Evolutionary conservation across 2,113 vertebrate genomes (phyloP), one percentile per base, ranked within the genome.

Genomic region (Cisticola juncidis): DNA sequence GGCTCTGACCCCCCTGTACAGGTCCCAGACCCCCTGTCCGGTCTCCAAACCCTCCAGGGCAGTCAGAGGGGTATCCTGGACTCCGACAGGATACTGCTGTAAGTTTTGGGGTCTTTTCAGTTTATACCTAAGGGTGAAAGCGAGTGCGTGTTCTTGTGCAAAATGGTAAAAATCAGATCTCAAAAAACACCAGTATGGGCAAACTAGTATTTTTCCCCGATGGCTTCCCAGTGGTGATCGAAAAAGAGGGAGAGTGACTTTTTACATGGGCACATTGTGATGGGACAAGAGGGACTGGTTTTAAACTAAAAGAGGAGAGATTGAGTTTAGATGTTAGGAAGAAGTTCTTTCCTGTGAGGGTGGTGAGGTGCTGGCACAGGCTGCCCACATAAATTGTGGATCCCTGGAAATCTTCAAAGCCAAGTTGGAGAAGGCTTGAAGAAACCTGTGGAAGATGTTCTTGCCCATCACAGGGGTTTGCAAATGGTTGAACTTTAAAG

Each of bases 71-170:
- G n/a, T n/a, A n/a, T n/a, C n/a, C n/a, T n/a, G n/a, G n/a, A n/a
- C n/a, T n/a, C n/a, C n/a, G n/a, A n/a, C n/a, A n/a, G n/a, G n/a
- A n/a, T n/a, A 45, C 3, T 9, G 35, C 72, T 73, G 3, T 31
- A 33, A 3, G 0, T 3, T 65, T 45, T n/a, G 28, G 25, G 58
- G 58, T 45, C 23, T 47, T 65, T 53, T 28, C 45, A 29, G 48
- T 61, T 90, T 24, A 29, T 24, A 62, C 7, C 28, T 8, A 50
- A 25, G 25, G 25, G 31, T 11, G 19, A 78, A 72, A 90, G 50
- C 0, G 1, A 3, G 3, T 4, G 1, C 0, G 9, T 3, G 9
- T 3, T 38, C 35, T n/a, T 24, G 33, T 6, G 9, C 18, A 1
- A 12, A 45, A 9, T 2, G 33, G 29, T 40, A 51, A 71, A 71